phyloP scores from a whole-genome alignment of 2,888 invertebrate genomes.

The Trilocha varians region DNA sequence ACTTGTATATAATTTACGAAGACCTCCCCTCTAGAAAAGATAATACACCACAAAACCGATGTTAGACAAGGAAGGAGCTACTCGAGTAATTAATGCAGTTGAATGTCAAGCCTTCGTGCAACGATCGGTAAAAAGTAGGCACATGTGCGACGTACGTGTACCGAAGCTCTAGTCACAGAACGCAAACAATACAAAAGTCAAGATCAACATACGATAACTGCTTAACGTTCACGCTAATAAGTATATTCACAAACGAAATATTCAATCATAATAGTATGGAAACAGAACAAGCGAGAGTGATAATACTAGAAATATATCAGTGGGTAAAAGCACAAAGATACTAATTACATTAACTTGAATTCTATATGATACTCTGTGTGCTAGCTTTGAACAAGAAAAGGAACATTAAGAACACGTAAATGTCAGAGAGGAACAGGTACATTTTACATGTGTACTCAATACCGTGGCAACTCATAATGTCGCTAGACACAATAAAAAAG shows the following conservation, averaged over 20 bases:
- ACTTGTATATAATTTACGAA: slow-evolving; percentile 20
- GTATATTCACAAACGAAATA: too few relatives aligned
- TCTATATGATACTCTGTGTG: too few relatives aligned
- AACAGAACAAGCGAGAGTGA: too few relatives aligned
- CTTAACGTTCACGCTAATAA: too few relatives aligned
- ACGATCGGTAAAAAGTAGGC: slow-evolving; percentile 30
- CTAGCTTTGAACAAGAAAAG: slow-evolving; percentile 11
- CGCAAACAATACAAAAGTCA: too few relatives aligned
- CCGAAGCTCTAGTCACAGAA: slow-evolving; percentile 10
- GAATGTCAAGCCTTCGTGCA: slow-evolving; percentile 48
- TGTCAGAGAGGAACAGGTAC: neutral
- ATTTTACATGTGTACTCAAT: neutral
- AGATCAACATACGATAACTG: too few relatives aligned
- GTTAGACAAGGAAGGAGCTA: slow-evolving; percentile 23
- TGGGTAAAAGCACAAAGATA: too few relatives aligned
- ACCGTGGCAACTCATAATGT: neutral
- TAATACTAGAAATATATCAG: too few relatives aligned
- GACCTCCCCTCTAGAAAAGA: slow-evolving; percentile 25
- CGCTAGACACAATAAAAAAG: neutral
- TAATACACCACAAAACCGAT: slow-evolving; percentile 16
- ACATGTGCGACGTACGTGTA: slow-evolving; percentile 21
- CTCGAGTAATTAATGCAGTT: slow-evolving; percentile 43
- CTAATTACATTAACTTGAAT: too few relatives aligned
- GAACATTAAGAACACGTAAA: slow-evolving; percentile 7
- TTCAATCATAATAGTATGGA: too few relatives aligned